phyloP scores from a whole-genome alignment of 2,888 invertebrate species.

The Cephonodes hylas region DNA sequence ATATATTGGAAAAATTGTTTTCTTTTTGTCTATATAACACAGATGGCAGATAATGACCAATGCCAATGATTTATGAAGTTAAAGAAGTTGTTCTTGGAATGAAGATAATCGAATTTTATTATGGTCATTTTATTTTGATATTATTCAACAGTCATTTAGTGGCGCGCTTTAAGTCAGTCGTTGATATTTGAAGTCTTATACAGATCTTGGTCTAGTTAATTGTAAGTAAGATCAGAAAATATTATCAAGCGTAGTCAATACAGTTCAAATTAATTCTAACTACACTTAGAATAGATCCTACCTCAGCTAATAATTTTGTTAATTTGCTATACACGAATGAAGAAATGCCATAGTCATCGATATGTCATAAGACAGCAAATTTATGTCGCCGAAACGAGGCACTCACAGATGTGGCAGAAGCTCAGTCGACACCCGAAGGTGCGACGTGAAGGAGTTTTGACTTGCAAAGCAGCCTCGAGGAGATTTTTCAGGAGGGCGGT shows the following conservation, averaged over 20 bases:
- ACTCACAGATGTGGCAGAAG: not conserved
- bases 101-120: too few relatives aligned
- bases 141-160: too few relatives aligned
- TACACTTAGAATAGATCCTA: too few relatives aligned
- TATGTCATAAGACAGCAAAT: constrained; percentile 13
- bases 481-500: constrained; percentile 77
- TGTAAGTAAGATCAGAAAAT: too few relatives aligned
- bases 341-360: constrained; percentile 18
- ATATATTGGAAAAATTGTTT: constrained; percentile 30
- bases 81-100: too few relatives aligned
- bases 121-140: too few relatives aligned
- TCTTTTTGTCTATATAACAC: not conserved
- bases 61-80: not conserved
- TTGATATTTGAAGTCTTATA: too few relatives aligned
- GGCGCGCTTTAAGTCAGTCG: too few relatives aligned
- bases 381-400: not conserved
- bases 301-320: not conserved
- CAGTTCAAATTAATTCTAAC: too few relatives aligned
- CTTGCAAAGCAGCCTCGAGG: constrained; percentile 74
- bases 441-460: constrained; percentile 66
- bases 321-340: not conserved
- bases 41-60: constrained; percentile 6
- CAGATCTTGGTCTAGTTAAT: too few relatives aligned
- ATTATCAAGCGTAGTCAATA: too few relatives aligned
- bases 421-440: constrained; percentile 26